A percentile compares a stretch with the other conserved stretches of the same genome.
phyloP scores from a whole-genome alignment of 2,113 vertebrate species.

The Callionymus lyra region DNA sequence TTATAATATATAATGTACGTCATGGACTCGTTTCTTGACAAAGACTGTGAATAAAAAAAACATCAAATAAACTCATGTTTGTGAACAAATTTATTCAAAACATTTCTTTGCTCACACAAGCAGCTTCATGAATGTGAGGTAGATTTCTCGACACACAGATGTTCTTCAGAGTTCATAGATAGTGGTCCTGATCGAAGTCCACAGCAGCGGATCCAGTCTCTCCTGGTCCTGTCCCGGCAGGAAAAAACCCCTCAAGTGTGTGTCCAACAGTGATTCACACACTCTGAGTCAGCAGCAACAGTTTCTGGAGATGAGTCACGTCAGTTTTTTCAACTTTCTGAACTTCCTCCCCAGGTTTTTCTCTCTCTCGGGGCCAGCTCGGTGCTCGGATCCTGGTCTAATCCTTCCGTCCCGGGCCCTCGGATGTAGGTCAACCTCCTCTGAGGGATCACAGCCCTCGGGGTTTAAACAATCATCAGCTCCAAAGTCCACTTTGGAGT shows the following conservation, averaged over 20 bases:
- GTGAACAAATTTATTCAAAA: constrained; percentile 1
- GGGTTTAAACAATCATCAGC: constrained; percentile 23
- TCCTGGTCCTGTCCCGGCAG: too few relatives aligned
- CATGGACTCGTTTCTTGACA: constrained; percentile 9
- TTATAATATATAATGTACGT: too few relatives aligned
- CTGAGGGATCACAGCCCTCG: constrained; percentile 10
- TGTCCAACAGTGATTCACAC: constrained; percentile 20
- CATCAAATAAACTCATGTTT: not conserved
- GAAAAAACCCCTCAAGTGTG: too few relatives aligned
- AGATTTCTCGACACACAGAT: not conserved
- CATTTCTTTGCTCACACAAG: not conserved
- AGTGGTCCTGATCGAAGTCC: not conserved
- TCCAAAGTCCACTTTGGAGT: constrained; percentile 30
- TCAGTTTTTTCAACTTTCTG: constrained; percentile 37
- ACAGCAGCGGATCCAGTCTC: not conserved
- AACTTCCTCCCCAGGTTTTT: not conserved
- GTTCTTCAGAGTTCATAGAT: too few relatives aligned
- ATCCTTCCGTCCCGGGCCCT: constrained; percentile 29
- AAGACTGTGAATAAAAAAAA: constrained; percentile 1
- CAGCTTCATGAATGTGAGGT: constrained; percentile 6
- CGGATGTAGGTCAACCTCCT: constrained; percentile 40
- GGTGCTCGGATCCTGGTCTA: constrained; percentile 10
- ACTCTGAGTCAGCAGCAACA: constrained; percentile 48
- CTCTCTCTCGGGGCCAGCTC: not conserved
- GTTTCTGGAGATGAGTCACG: constrained; percentile 14